A percentile compares a stretch with the other conserved stretches of the same genome.
phyloP scores from a whole-genome alignment of 2,888 invertebrate genomes.

The Hymenopus coronatus region DNA sequence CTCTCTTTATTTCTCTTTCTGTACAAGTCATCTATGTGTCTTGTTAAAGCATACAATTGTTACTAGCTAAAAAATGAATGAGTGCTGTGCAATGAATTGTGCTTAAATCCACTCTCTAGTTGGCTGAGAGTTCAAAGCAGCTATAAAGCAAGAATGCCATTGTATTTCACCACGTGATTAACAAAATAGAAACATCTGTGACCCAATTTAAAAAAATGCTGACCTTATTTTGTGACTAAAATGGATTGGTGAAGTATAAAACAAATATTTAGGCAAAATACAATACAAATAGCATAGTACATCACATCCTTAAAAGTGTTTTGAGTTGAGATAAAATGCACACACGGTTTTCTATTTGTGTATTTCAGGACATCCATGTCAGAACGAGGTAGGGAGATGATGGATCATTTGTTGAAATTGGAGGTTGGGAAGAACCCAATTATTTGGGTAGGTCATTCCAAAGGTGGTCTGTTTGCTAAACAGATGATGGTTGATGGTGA shows the following conservation, averaged over 20 bases:
- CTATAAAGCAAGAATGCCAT: no score
- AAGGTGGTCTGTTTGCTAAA: conserved; percentile 84
- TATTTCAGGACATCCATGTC: conserved; percentile 58
- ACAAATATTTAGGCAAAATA: background rate
- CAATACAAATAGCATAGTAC: background rate
- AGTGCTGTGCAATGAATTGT: no score
- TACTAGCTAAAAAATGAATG: no score
- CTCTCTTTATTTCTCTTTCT: no score
- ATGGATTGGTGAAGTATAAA: no score
- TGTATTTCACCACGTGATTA: no score
- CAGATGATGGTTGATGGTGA: conserved; percentile 72
- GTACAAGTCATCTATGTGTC: no score
- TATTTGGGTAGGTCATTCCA: conserved; percentile 83
- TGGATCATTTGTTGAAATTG: conserved; percentile 61
- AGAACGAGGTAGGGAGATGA: conserved; percentile 69
- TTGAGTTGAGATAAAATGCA: background rate
- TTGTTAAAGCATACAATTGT: no score
- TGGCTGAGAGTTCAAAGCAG: no score
- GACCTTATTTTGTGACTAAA: no score
- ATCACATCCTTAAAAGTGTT: background rate
- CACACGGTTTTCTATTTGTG: background rate
- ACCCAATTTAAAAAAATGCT: background rate
- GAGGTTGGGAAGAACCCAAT: conserved; percentile 72
- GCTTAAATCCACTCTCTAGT: no score
- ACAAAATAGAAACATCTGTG: background rate